These are phyloP conservation scores for Manis pentadactyla DNA, from an alignment of 2,797 vertebrate genomes.

Conservation along the genomic window DNA sequence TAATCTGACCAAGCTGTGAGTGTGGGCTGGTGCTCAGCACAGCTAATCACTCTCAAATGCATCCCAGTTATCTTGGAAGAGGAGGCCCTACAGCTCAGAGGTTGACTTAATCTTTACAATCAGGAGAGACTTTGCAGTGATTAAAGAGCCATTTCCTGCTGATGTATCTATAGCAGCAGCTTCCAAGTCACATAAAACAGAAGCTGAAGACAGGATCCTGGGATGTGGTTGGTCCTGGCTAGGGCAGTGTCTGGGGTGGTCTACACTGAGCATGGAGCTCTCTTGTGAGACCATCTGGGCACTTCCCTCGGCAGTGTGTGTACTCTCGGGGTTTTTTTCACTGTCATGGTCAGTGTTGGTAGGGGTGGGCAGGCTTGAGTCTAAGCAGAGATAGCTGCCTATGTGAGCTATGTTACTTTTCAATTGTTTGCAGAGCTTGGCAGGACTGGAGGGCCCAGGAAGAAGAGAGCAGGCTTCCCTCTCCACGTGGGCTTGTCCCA, in stretches of 20 bases:
- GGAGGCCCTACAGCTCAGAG: constrained; percentile 53
- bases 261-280: constrained; percentile 32
- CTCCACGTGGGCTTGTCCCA: not conserved
- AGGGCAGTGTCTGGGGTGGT: constrained; percentile 52
- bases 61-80: constrained; percentile 78
- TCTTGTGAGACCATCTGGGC: constrained; percentile 67
- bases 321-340: not conserved
- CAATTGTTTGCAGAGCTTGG: not conserved
- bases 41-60: constrained; percentile 80
- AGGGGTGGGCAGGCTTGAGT: not conserved
- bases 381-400: not conserved
- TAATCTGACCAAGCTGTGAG: constrained; percentile 76
- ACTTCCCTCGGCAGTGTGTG: constrained; percentile 69
- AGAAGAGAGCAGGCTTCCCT: not conserved
- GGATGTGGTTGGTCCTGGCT: constrained; percentile 66
- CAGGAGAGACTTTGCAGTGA: constrained; percentile 82
- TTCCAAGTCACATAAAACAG: constrained; percentile 81
- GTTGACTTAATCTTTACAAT: constrained; percentile 84
- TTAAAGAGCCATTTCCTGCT: constrained; percentile 84
- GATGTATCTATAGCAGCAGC: constrained; percentile 79
- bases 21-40: not conserved
- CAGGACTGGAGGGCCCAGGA: not conserved
- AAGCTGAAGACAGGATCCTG: constrained; percentile 73
- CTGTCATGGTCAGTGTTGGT: not conserved
- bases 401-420: not conserved